Percentiles rank a stretch among this genome's conserved stretches.
Conservation (phyloP, 2,113 vertebrate genomes). For the Apteryx owenii region DNA sequence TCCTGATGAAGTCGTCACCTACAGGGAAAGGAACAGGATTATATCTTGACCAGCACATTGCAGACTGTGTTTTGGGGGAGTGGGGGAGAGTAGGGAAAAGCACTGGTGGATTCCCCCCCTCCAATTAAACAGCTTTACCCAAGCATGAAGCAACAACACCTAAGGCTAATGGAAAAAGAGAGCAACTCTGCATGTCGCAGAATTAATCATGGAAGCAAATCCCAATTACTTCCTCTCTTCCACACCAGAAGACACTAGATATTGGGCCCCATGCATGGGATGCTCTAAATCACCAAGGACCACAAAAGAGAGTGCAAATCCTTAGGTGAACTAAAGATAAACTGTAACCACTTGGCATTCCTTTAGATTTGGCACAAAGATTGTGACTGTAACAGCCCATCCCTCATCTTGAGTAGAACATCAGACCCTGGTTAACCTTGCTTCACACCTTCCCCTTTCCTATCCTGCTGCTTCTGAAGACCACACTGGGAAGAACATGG, state of each 20-base stretch:
- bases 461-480: not conserved
- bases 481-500: fast-evolving
- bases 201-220: conserved; percentile 45
- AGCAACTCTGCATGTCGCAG: conserved; percentile 6
- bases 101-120: not conserved
- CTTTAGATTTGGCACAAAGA: not conserved
- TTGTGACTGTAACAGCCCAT: not conserved
- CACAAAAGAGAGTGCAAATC: not conserved
- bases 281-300: not conserved
- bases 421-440: fast-evolving
- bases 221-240: conserved; percentile 47
- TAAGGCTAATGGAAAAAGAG: not conserved
- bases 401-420: not conserved
- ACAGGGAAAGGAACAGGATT: conserved; percentile 42
- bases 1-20: conserved; percentile 97
- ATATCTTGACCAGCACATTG: conserved; percentile 42
- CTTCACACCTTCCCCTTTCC: not conserved
- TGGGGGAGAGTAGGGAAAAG: not conserved
- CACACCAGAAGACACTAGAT: conserved; percentile 41
- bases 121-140: conserved; percentile 45
- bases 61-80: not conserved
- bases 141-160: conserved; percentile 35
- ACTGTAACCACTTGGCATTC: not conserved
- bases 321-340: conserved; percentile 6
- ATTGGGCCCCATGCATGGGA: conserved; percentile 1